Evolutionary conservation across 2,888 invertebrate species (phyloP), one percentile per base, ranked within the genome.

Genomic region (Taphrorychus bicolor): DNA sequence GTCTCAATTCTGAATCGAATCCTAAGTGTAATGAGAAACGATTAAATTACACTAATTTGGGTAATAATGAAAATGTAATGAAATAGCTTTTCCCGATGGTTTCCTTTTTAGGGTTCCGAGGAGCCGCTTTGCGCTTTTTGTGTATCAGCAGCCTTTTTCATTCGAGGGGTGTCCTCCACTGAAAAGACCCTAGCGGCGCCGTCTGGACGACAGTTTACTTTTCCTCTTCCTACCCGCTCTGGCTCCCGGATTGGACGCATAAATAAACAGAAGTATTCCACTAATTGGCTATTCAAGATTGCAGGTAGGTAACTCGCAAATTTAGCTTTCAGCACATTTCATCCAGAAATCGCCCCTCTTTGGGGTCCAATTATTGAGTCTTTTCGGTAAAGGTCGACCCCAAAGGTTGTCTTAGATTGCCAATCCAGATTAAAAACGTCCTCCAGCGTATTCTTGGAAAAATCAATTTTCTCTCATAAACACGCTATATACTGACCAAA

Each of bases 81-180:
- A 52, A 52, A 18, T 19, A 21, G 22, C 3, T 21, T 52, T 52
- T 14, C 19, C 22, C 21, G 5, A 19, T 0, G 16, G 19, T 48
- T 14, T 48, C 19, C 7, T 24, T 16, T 42, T 53, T 62, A 62
- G 41, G 18, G 45, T 49, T 51, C 41, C 49, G 60, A 57, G 40
- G 60, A 60, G 57, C 66, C 70, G 17, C 57, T 70, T 51, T 70
- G 70, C 32, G 56, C 53, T 22, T 70, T 70, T 59, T 57, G 56
- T 59, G 11, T 70, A 32, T 70, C 70, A 49, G 59, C 66, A 3
- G 54, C 59, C 42, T 70, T 70, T 66, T 67, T 54, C 57, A 63
- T 67, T 59, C 59, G 59, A 32, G 42, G 42, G 51, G 52, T 56
- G 32, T 52, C 69, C 5, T 23, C 59, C 45, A 23, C 48, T 52